Percentiles rank a stretch among this genome's conserved stretches.
phyloP scores from a whole-genome alignment of 2,888 invertebrate genomes.

The Zaprionus bogoriensis region DNA sequence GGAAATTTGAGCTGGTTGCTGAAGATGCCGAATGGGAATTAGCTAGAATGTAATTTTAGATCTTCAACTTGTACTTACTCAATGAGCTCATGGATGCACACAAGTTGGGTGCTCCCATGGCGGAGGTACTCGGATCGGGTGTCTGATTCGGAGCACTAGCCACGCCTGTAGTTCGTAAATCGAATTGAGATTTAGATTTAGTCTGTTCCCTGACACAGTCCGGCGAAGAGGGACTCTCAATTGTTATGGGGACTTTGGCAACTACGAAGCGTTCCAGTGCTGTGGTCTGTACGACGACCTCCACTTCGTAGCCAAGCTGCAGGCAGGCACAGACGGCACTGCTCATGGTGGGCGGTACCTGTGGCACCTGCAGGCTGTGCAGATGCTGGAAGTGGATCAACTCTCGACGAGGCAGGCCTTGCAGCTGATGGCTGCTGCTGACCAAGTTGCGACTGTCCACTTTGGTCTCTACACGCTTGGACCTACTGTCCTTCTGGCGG shows the following conservation, averaged over 20 bases:
- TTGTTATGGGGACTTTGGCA: constrained; percentile 63
- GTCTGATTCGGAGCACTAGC: constrained; percentile 40
- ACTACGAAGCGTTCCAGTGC: constrained; percentile 52
- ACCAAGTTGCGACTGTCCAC: constrained; percentile 49
- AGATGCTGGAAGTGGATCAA: constrained; percentile 61
- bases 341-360: constrained; percentile 58
- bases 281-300: constrained; percentile 57
- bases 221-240: constrained; percentile 43
- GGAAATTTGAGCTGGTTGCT: constrained; percentile 56
- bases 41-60: neutral
- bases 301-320: constrained; percentile 76
- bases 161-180: constrained; percentile 14
- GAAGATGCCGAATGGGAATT: neutral
- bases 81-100: constrained; percentile 56
- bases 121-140: constrained; percentile 17
- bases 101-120: constrained; percentile 20
- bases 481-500: constrained; percentile 37
- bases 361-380: constrained; percentile 64
- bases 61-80: constrained; percentile 45
- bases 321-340: constrained; percentile 62
- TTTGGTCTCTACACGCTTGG: constrained; percentile 45
- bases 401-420: constrained; percentile 33
- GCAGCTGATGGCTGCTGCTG: constrained; percentile 50
- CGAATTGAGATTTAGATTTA: constrained; percentile 5
- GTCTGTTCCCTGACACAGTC: constrained; percentile 1